Evolutionary conservation across 2,113 vertebrate species (phyloP).

Genomic region (Gymnogyps californianus): DNA sequence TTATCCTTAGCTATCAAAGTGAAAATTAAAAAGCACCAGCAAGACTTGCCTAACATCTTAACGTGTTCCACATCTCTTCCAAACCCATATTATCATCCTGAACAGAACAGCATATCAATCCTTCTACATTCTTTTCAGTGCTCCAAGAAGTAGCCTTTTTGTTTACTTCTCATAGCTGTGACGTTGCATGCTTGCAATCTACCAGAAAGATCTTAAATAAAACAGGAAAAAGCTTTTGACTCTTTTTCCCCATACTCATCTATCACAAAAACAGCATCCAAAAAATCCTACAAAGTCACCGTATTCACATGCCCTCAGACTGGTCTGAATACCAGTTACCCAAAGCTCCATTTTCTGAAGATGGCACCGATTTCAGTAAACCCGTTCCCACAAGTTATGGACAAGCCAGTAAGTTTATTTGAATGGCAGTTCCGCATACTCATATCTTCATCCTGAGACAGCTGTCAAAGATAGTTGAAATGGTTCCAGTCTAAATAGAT

Average conservation of each 20-base stretch:
- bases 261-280: neutral
- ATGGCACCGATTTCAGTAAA: neutral
- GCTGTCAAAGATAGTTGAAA: neutral
- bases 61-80: neutral
- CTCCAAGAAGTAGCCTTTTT: neutral
- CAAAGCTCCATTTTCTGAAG: neutral
- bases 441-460: neutral
- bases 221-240: neutral
- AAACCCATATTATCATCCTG: neutral
- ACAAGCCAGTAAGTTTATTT: neutral
- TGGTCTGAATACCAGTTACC: neutral
- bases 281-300: neutral
- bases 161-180: neutral
- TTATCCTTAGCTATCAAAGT: conserved; percentile 12
- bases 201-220: neutral
- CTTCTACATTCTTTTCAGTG: neutral
- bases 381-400: neutral
- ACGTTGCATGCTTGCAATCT: neutral
- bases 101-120: neutral
- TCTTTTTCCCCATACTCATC: neutral
- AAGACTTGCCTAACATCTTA: neutral
- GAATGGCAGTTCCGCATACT: neutral
- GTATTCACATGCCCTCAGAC: neutral
- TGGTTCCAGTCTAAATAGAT: neutral
- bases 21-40: conserved; percentile 24